Evolutionary conservation across 2,113 vertebrate species (phyloP).

Genomic region (Telmatochromis sp.): DNA sequence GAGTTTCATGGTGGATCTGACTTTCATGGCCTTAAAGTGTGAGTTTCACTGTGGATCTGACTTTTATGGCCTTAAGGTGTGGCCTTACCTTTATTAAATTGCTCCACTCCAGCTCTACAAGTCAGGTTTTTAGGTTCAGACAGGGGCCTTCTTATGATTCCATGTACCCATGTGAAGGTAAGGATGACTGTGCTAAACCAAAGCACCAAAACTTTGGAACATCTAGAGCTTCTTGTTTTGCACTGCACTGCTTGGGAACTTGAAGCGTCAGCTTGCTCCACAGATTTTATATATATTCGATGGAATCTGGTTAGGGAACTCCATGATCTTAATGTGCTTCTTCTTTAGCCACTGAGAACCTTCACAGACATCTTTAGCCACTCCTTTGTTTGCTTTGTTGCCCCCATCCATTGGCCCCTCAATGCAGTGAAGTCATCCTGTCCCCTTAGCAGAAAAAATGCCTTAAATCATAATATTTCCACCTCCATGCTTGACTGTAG

Average conservation of each 20-base stretch:
- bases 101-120: neutral
- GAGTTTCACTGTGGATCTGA: neutral
- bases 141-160: neutral
- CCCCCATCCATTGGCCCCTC: neutral
- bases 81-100: neutral
- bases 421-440: neutral
- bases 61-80: neutral
- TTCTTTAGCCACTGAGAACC: neutral
- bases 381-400: neutral
- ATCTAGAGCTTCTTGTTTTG: neutral
- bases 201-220: neutral
- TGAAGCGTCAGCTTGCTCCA: neutral
- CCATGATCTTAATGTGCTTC: neutral
- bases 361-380: neutral
- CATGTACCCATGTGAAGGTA: neutral
- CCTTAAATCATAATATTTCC: neutral
- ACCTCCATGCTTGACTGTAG: neutral
- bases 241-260: neutral
- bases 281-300: rapidly evolving
- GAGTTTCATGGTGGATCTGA: neutral
- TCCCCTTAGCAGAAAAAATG: neutral
- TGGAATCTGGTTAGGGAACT: neutral
- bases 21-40: neutral
- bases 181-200: neutral
- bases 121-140: neutral